Evolutionary conservation across 1,140 invertebrate species (phyloP).

Genomic region (Plutomurus gul): DNA sequence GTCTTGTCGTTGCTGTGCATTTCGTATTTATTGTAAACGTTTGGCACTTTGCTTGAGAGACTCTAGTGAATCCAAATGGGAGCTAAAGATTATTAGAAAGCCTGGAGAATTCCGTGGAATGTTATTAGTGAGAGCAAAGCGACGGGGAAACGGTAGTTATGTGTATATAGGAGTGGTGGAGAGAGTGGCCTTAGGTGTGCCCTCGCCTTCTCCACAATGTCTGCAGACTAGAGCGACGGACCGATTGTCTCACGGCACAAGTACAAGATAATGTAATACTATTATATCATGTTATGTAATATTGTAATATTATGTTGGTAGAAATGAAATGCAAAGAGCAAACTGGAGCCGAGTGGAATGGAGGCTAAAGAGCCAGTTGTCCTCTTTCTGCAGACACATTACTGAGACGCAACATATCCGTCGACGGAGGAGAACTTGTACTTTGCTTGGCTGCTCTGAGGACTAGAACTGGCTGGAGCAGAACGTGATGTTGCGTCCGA

Average conservation of each 20-base stretch:
- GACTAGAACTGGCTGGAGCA: no score
- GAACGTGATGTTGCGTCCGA: conserved; percentile 15
- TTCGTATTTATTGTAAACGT: not conserved
- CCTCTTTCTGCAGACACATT: not conserved
- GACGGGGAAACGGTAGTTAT: no score
- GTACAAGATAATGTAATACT: not conserved
- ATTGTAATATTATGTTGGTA: conserved; percentile 10
- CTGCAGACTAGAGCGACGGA: not conserved
- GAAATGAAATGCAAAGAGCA: not conserved
- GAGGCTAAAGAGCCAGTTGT: no score
- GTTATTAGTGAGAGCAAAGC: not conserved
- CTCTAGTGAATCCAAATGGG: conserved; percentile 8
- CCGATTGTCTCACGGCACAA: not conserved
- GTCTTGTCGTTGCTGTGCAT: no score
- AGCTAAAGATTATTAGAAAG: not conserved
- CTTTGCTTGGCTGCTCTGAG: no score
- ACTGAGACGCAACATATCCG: no score
- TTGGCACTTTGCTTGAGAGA: conserved; percentile 20
- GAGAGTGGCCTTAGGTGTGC: not conserved
- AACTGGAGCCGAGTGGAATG: not conserved
- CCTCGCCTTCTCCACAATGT: not conserved
- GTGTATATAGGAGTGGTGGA: not conserved
- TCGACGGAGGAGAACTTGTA: no score
- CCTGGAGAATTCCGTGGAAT: not conserved
- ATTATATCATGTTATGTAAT: not conserved